Evolutionary conservation across 2,888 invertebrate species (phyloP).

Genomic region (Lutraria lutraria): DNA sequence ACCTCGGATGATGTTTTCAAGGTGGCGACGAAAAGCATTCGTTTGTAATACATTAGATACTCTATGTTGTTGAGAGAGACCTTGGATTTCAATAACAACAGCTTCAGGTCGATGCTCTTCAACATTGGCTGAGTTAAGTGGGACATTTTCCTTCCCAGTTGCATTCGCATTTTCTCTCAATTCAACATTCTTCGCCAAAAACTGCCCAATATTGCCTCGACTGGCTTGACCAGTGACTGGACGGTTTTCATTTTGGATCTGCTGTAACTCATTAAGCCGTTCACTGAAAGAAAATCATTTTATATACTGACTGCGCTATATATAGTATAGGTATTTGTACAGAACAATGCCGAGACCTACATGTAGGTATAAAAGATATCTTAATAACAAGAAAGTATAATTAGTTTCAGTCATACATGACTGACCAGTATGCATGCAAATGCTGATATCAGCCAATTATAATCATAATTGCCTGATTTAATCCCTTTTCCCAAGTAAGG

Average conservation of each 20-base stretch:
- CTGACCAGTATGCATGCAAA: too few species aligned
- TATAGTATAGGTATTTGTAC: too few species aligned
- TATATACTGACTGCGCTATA: too few species aligned
- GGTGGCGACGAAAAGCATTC: slow-evolving; percentile 79
- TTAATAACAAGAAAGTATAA: too few species aligned
- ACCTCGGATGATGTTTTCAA: slow-evolving; percentile 84
- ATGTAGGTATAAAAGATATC: too few species aligned
- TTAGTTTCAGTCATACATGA: too few species aligned
- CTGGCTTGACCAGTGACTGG: slow-evolving; percentile 84
- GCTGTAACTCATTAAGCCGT: slow-evolving; percentile 83
- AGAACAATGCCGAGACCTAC: too few species aligned
- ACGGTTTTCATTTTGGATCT: slow-evolving; percentile 81
- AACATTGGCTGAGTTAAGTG: slow-evolving; percentile 78
- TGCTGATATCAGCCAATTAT: too few species aligned
- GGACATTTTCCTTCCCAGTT: slow-evolving; percentile 76
- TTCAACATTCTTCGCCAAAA: slow-evolving; percentile 79
- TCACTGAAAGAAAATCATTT: slow-evolving; percentile 82
- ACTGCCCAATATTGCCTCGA: slow-evolving; percentile 79
- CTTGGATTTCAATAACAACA: slow-evolving; percentile 84
- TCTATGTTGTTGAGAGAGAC: slow-evolving; percentile 84
- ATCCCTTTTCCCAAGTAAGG: too few species aligned
- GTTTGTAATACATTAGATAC: slow-evolving; percentile 84
- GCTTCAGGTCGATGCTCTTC: slow-evolving; percentile 84
- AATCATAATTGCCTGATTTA: too few species aligned
- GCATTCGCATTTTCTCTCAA: slow-evolving; percentile 61